Evolutionary conservation across 2,888 invertebrate genomes (phyloP).

Genomic region (Myopa tessellatipennis): DNA sequence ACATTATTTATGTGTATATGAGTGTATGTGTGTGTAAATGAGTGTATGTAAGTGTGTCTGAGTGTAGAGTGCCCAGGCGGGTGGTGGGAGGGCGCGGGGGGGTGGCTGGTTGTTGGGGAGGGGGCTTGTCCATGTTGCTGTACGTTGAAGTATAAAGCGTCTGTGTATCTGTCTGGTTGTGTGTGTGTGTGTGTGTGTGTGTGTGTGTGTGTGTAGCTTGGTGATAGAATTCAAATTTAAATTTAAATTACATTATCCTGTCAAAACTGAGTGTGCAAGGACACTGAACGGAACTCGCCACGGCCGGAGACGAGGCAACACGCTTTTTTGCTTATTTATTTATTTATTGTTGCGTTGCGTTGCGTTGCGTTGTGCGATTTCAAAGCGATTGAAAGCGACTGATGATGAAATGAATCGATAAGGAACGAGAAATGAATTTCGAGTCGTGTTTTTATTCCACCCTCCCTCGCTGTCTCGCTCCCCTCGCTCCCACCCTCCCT

Average conservation of each 20-base stretch:
- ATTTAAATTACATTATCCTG: conserved; percentile 45
- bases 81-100: too few species aligned
- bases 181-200: conserved; percentile 13
- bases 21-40: conserved; percentile 35
- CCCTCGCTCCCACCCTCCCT: neutral
- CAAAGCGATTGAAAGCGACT: too few species aligned
- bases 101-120: too few species aligned
- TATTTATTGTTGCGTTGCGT: neutral
- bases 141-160: neutral
- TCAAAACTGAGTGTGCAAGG: conserved; percentile 13
- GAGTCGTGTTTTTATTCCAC: neutral
- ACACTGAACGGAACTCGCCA: neutral
- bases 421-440: too few species aligned
- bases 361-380: too few species aligned
- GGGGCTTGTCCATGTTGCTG: neutral
- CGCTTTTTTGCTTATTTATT: neutral
- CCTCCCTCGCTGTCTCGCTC: neutral
- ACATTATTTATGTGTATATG: conserved; percentile 58
- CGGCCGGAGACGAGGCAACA: too few species aligned
- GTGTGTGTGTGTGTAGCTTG: conserved; percentile 15
- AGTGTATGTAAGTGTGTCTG: conserved; percentile 33
- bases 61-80: too few species aligned
- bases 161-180: conserved; percentile 22
- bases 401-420: too few species aligned
- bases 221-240: conserved; percentile 41